These are phyloP conservation scores for Phylloscopus trochiloides DNA, from an alignment of 2,113 vertebrate species.

Conservation along the genomic window DNA sequence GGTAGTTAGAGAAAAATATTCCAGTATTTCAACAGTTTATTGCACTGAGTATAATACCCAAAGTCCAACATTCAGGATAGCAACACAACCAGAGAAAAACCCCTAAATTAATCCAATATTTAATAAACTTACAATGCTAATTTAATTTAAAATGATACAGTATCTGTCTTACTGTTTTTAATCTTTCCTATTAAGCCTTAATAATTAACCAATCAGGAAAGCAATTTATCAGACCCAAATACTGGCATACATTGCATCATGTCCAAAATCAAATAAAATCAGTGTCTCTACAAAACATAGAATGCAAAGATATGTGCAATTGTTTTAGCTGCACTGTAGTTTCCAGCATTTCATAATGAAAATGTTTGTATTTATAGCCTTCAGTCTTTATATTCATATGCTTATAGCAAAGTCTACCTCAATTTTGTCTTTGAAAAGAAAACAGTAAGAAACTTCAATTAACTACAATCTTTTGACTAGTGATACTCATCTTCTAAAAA, in stretches of 20 bases:
- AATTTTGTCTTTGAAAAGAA: not conserved
- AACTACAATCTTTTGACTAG: not conserved
- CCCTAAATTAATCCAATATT: not conserved
- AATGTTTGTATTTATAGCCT: not conserved
- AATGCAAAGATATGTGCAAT: not conserved
- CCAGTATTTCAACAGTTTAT: not conserved
- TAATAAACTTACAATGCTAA: not conserved
- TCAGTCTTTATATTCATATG: not conserved
- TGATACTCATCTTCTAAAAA: not conserved
- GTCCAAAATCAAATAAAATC: not conserved
- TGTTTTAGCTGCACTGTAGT: not conserved
- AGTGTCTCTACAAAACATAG: not conserved
- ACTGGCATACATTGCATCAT: not conserved
- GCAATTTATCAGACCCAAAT: not conserved
- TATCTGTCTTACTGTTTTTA: not conserved
- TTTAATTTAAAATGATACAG: not conserved
- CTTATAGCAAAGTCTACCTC: not conserved
- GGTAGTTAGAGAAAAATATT: not conserved
- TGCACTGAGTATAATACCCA: not conserved
- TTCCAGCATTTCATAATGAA: not conserved
- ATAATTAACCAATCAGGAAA: not conserved
- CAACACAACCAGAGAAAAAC: not conserved
- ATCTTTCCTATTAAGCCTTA: not conserved
- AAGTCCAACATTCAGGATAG: accelerated
- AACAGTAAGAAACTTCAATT: not conserved